Percentiles rank a stretch among this genome's conserved stretches.
These are phyloP conservation scores for Vanessa tameamea DNA, from an alignment of 1,140 invertebrate species.

Conservation along the genomic window DNA sequence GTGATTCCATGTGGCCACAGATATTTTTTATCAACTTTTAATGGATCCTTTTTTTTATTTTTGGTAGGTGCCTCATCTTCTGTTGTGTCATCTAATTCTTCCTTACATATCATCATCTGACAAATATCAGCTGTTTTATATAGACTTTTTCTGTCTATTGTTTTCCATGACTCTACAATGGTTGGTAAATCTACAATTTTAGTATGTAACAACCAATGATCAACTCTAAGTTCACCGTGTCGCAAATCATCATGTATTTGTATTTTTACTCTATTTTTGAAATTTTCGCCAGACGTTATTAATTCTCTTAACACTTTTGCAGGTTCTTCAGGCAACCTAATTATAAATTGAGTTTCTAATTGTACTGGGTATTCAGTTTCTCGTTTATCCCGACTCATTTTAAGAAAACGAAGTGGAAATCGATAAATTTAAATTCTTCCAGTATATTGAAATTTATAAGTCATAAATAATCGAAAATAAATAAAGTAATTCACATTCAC, in stretches of 20 bases:
- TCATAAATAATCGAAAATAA: not conserved
- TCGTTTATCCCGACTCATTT: conserved; percentile 66
- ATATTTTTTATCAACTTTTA: conserved; percentile 97
- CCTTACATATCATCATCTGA: conserved; percentile 94
- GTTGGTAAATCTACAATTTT: conserved; percentile 97
- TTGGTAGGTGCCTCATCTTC: conserved; percentile 92
- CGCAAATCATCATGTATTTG: conserved; percentile 95
- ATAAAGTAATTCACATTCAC: no score
- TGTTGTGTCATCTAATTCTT: conserved; percentile 88
- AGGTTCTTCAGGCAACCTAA: conserved; percentile 91
- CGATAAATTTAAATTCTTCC: not conserved
- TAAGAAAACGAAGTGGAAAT: not conserved
- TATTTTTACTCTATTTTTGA: conserved; percentile 94
- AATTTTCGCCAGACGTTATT: conserved; percentile 87
- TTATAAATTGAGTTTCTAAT: conserved; percentile 94
- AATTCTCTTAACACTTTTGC: conserved; percentile 88
- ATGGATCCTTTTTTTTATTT: conserved; percentile 93
- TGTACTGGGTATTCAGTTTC: conserved; percentile 83
- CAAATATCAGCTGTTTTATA: conserved; percentile 98
- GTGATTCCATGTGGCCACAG: conserved; percentile 96
- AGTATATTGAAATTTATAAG: not conserved
- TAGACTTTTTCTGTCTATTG: conserved; percentile 97
- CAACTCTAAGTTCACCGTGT: conserved; percentile 93
- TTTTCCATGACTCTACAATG: conserved; percentile 96
- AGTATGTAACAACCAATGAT: conserved; percentile 92